Percentiles rank a stretch among this genome's conserved stretches.
These are phyloP conservation scores for Caradrina clavipalpis DNA, from an alignment of 2,888 invertebrate species.

Conservation along the genomic window DNA sequence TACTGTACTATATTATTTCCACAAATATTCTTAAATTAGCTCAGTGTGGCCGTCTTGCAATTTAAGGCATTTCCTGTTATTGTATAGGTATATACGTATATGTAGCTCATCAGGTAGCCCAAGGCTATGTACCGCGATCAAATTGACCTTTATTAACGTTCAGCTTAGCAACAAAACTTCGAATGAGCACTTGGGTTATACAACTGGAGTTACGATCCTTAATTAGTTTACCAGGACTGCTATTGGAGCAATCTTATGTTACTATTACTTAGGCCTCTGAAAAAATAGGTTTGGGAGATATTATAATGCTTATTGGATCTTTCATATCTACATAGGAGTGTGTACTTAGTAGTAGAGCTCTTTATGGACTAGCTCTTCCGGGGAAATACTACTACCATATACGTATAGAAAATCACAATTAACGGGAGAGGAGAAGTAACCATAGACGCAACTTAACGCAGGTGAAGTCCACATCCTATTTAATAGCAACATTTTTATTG, in stretches of 20 bases:
- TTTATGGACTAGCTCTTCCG: too few relatives aligned
- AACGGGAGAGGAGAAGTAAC: too few relatives aligned
- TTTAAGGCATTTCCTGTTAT: conserved; percentile 63
- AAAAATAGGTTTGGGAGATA: too few relatives aligned
- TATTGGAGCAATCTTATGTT: neutral
- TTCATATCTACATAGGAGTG: too few relatives aligned
- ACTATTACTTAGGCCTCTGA: too few relatives aligned
- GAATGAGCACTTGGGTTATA: neutral
- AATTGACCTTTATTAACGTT: conserved; percentile 8
- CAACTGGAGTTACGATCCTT: neutral
- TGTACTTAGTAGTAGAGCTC: too few relatives aligned
- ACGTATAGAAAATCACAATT: too few relatives aligned
- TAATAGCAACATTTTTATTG: too few relatives aligned
- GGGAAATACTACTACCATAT: too few relatives aligned
- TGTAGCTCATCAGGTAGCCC: conserved; percentile 25
- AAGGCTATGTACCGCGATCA: neutral
- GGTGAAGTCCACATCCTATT: too few relatives aligned
- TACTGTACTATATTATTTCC: conserved; percentile 4
- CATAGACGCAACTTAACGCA: too few relatives aligned
- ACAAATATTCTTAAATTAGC: conserved; percentile 50
- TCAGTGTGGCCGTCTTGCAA: conserved; percentile 34
- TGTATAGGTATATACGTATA: conserved; percentile 10
- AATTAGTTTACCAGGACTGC: neutral
- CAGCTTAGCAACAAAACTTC: conserved; percentile 25
- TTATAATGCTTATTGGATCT: too few relatives aligned